Evolutionary conservation across 2,113 vertebrate species (phyloP).

Genomic region (Phaethornis superciliosus): DNA sequence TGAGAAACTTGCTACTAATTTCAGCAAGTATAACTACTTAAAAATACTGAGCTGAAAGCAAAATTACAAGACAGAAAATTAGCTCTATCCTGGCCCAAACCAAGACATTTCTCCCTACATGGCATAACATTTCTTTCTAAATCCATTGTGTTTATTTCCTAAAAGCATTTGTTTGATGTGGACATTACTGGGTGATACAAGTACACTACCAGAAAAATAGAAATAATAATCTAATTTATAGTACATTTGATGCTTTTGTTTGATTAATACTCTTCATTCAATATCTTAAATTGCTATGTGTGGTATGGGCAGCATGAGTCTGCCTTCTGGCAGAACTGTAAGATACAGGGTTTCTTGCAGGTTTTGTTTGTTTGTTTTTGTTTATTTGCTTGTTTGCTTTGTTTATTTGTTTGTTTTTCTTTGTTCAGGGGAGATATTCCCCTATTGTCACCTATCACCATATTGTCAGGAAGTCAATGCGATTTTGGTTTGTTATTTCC

Average conservation of each 20-base stretch:
- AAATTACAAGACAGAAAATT: too few relatives aligned
- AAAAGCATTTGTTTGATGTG: not conserved
- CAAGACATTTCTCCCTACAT: not conserved
- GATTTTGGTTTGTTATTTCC: not conserved
- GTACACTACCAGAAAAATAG: not conserved
- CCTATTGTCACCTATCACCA: not conserved
- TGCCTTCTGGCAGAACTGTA: not conserved
- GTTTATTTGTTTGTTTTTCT: not conserved
- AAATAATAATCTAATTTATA: conserved; percentile 31
- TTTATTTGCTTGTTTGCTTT: too few relatives aligned
- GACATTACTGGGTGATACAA: not conserved
- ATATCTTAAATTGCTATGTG: not conserved
- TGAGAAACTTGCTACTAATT: too few relatives aligned
- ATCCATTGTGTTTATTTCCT: not conserved
- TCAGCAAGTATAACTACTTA: too few relatives aligned
- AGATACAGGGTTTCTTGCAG: not conserved
- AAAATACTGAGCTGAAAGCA: too few relatives aligned
- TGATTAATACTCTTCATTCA: not conserved
- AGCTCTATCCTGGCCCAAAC: too few relatives aligned
- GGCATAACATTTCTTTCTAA: not conserved
- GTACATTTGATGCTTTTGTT: not conserved
- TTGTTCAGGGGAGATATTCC: not conserved
- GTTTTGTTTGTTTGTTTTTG: too few relatives aligned
- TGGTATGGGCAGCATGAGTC: not conserved
- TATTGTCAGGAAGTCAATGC: not conserved